Base-by-base conservation (phyloP, 2,113 vertebrate species). In the Sorex fumeus region DNA sequence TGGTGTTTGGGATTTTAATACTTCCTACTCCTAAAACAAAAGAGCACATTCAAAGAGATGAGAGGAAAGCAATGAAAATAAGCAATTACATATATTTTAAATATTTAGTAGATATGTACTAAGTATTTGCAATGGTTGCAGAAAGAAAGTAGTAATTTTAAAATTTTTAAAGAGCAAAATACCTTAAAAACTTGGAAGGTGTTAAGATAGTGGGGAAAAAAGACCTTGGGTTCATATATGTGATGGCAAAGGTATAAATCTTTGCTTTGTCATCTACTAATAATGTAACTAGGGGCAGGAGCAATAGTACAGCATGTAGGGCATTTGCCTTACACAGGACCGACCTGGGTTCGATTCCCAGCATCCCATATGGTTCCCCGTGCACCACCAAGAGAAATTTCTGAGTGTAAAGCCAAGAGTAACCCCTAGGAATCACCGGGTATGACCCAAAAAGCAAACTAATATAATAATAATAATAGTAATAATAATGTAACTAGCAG, bases 31-130 rank as follows among this genome's bases (percentile, higher is more conserved):
- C 79, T 86, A 25, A 88, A 75, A 66, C n/a, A 88, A 74, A 90
- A 50, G 57, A 7, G 6, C 30, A 77, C 47, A 88, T 92, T 83
- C 78, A 66, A 91, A 92, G 50, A 78, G 30, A 50, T 75, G 27
- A 23, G 11, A 36, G 13, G 11, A 3, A 81, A 82, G 15, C 69
- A 12, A 28, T 85, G 78, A 84, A 84, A 81, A 84, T 70, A 87
- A 90, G 11, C 1, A 53, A 40, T 92, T 67, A 40, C n/a, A n/a
- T n/a, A n/a, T n/a, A n/a, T 74, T 89, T 84, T 76, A 80, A 82
- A 80, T 62, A 92, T 50, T 28, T 71, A 82, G 47, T 85, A 95
- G 88, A 21, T 92, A 84, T 87, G 91, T 91, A 71, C 64, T 93
- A 45, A 93, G 30, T 13, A 74, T 93, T 91, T 93, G 19, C 86